Evolutionary conservation across 2,797 vertebrate species (phyloP), one percentile per base, ranked within the genome.

Genomic region (Clarias pachynema): DNA sequence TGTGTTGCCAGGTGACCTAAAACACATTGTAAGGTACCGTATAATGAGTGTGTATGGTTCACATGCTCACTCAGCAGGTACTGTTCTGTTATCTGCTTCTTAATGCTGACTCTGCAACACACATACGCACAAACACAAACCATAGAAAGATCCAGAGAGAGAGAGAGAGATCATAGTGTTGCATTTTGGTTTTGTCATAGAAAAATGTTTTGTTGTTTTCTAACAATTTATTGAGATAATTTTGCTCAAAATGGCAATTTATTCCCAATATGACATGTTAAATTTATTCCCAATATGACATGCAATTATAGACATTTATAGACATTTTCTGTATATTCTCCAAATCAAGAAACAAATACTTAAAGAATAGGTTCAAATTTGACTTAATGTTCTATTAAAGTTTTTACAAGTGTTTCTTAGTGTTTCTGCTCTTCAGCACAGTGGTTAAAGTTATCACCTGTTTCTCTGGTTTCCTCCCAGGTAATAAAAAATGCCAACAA

Each of bases 41-140:
- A 81, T 68, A 81, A 81, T 68, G 40, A 81, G 37, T 66, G 18
- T 24, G 79, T 68, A 31, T 10, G 3, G 62, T 81, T 66, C 62
- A 68, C 40, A 68, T 81, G 62, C 62, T 68, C 18, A 53, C 40
- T 68, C 79, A 24, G 63, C 79, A 81, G 26, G 24, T 80, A 49
- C 24, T 44, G 37, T 24, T 1, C 57, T 29, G 24, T 66, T 49
- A 49, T 65, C 62, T 66, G 37, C 78, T 63, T n/a, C 4, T 81
- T 29, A 81, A 14, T 81, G 79, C 79, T 81, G 63, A 66, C 63
- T 68, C 63, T 31, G 26, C n/a, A 68, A 29, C 63, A 68, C 34
- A 63, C 14, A 37, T 24, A 63, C 3, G 37, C 15, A 56, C 57
- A 4, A 20, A 60, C 31, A 60, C 56, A 26, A 3, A 40, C 59